A percentile compares a stretch with the other conserved stretches of the same genome.
These are phyloP conservation scores for Chaenocephalus aceratus DNA, from an alignment of 2,113 vertebrate genomes.

Conservation along the genomic window DNA sequence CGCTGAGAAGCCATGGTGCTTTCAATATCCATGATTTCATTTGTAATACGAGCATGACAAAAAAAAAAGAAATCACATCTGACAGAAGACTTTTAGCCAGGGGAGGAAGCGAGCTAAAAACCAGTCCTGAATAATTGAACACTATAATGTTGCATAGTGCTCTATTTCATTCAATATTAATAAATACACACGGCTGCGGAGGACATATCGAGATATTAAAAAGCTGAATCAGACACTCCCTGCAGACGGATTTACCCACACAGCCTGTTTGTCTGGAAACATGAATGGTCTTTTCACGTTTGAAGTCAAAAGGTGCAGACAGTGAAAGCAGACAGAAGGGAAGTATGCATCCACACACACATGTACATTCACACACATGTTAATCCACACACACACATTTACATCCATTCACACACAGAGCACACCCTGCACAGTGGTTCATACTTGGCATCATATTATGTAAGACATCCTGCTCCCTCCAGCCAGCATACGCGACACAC, in stretches of 20 bases:
- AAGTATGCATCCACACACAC: background rate
- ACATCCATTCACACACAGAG: slow-evolving; percentile 2
- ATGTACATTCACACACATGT: too few relatives aligned
- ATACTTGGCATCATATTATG: slow-evolving; percentile 37
- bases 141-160: slow-evolving; percentile 39
- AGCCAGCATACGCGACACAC: background rate
- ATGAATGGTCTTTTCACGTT: background rate
- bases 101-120: background rate
- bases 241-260: background rate
- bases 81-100: background rate
- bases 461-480: slow-evolving; percentile 34
- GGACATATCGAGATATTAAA: slow-evolving; percentile 5
- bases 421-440: slow-evolving; percentile 9
- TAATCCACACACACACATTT: slow-evolving; percentile 5
- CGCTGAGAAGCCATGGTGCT: too few relatives aligned
- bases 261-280: background rate
- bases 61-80: background rate
- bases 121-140: slow-evolving; percentile 52
- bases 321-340: slow-evolving; percentile 5
- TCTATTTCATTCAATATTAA: slow-evolving; percentile 58
- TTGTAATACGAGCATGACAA: background rate
- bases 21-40: background rate
- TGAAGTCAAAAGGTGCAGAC: background rate
- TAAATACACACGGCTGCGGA: slow-evolving; percentile 29
- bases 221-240: slow-evolving; percentile 55